Evolutionary conservation across 2,797 vertebrate species (phyloP).

Genomic region (Spinus pinus): DNA sequence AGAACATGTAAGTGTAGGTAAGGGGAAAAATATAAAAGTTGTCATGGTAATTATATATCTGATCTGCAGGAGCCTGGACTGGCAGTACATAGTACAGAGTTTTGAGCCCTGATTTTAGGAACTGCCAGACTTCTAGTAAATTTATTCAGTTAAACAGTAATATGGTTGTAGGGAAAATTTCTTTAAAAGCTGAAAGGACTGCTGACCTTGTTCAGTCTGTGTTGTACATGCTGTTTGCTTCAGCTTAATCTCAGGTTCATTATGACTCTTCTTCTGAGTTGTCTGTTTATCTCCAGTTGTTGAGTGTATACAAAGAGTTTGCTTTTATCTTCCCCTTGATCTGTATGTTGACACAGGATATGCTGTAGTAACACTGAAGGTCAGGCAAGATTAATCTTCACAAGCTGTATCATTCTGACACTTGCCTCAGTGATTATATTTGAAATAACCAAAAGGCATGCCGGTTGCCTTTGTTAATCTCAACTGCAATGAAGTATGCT

Average conservation of each 20-base stretch:
- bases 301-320: not conserved
- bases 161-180: not conserved
- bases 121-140: not conserved
- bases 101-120: not conserved
- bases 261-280: not conserved
- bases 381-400: not conserved
- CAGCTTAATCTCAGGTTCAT: not conserved
- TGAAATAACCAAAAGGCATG: not conserved
- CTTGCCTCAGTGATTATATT: not conserved
- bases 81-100: not conserved
- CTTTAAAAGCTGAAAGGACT: not conserved
- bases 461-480: not conserved
- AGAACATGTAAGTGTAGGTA: not conserved
- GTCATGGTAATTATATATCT: not conserved
- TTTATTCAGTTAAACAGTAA: not conserved
- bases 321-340: constrained; percentile 5
- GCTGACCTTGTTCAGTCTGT: not conserved
- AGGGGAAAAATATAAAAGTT: not conserved
- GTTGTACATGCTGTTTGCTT: not conserved
- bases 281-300: not conserved
- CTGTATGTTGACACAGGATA: not conserved
- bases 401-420: not conserved
- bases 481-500: not conserved
- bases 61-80: not conserved
- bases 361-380: not conserved